phyloP scores from a whole-genome alignment of 2,797 vertebrate genomes.

The Gymnothorax reevesii region DNA sequence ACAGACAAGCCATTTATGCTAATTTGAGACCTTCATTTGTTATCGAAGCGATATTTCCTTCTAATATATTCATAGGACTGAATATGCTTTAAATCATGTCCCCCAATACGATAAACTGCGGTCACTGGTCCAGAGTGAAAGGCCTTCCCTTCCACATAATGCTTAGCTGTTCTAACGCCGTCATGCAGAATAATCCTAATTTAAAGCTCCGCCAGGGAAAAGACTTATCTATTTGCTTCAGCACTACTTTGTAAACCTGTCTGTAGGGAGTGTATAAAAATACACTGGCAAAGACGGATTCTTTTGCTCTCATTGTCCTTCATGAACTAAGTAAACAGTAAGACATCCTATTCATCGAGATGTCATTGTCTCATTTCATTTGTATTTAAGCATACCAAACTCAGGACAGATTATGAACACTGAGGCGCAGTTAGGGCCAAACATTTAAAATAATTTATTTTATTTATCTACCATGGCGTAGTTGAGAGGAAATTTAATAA shows the following conservation, averaged over 20 bases:
- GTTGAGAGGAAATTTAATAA: no score
- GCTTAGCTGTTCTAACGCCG: conserved; percentile 45
- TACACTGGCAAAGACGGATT: background rate
- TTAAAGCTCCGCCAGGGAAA: conserved; percentile 48
- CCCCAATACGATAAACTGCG: conserved; percentile 35
- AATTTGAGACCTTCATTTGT: background rate
- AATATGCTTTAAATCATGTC: background rate
- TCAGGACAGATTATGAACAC: background rate
- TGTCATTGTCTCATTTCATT: background rate
- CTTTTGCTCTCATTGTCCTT: background rate
- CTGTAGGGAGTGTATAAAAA: conserved; percentile 30
- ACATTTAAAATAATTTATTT: no score
- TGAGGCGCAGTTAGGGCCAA: background rate
- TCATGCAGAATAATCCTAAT: conserved; percentile 60
- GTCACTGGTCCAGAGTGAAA: conserved; percentile 2
- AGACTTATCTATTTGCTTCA: conserved; percentile 38
- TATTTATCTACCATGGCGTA: no score
- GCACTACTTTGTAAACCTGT: conserved; percentile 40
- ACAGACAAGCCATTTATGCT: background rate
- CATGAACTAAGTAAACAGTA: conserved; percentile 14
- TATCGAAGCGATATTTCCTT: background rate
- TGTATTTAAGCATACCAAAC: background rate
- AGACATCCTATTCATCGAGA: background rate
- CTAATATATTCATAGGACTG: background rate
- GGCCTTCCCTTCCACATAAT: conserved; percentile 22